phyloP scores from a whole-genome alignment of 1,140 invertebrate species.

The Pseudomyrmex gracilis region DNA sequence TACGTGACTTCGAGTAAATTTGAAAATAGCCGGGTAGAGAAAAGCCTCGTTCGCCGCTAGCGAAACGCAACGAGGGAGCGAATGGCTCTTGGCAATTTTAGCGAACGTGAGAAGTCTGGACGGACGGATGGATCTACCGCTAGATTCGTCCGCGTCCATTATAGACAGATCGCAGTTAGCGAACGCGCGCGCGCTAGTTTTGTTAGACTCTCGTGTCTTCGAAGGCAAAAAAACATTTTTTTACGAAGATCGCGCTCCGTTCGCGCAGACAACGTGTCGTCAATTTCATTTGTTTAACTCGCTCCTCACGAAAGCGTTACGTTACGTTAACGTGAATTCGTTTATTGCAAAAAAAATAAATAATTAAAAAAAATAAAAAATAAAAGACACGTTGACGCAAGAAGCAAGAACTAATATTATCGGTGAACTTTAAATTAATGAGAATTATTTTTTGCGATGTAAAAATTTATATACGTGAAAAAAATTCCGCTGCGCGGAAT shows the following conservation, averaged over 20 bases:
- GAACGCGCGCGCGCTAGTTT: slow-evolving; percentile 16
- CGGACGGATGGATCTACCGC: slow-evolving; percentile 19
- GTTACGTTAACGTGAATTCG: background rate
- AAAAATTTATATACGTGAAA: background rate
- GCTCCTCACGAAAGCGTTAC: background rate
- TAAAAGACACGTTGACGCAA: too few species aligned
- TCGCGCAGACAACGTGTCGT: background rate
- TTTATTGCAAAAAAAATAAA: too few species aligned
- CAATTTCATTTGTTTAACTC: slow-evolving; percentile 11
- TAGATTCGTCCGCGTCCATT: slow-evolving; percentile 45
- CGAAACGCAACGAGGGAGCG: slow-evolving; percentile 6
- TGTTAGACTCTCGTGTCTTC: slow-evolving; percentile 28
- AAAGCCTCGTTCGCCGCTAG: slow-evolving; percentile 35
- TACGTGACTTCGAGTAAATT: slow-evolving; percentile 54
- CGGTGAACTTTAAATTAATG: too few species aligned
- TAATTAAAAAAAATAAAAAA: too few species aligned
- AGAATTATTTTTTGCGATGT: too few species aligned
- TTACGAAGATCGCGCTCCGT: background rate
- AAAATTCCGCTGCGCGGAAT: background rate
- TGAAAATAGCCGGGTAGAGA: slow-evolving; percentile 66
- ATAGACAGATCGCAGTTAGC: slow-evolving; percentile 42
- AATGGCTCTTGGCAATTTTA: slow-evolving; percentile 57
- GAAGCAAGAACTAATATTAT: too few species aligned
- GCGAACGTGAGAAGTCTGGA: slow-evolving; percentile 46
- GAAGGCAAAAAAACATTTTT: slow-evolving; percentile 34